Evolutionary conservation across 2,113 vertebrate species (phyloP).

Genomic region (Trinectes maculatus): DNA sequence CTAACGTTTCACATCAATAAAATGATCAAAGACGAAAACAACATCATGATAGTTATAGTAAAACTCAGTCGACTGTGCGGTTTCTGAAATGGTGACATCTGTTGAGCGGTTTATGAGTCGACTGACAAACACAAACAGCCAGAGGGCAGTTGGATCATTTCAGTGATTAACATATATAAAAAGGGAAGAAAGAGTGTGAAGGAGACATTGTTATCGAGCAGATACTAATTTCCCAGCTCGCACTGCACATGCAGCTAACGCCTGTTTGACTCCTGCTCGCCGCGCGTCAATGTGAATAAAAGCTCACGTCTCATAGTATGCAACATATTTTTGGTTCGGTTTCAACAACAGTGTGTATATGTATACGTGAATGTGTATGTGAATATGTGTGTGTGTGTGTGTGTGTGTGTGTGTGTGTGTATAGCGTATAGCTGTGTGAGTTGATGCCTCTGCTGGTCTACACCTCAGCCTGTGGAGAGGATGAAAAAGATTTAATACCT

Average conservation of each 20-base stretch:
- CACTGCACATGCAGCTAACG: not conserved
- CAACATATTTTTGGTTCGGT: too few relatives aligned
- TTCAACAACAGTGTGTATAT: not conserved
- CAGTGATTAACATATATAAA: constrained; percentile 18
- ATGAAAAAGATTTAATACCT: constrained; percentile 76
- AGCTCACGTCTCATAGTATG: too few relatives aligned
- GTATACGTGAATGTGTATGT: not conserved
- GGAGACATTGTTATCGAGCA: constrained; percentile 11
- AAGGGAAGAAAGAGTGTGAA: not conserved
- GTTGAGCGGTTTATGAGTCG: constrained; percentile 6
- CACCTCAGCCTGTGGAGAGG: constrained; percentile 61
- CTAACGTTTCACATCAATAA: constrained; percentile 11
- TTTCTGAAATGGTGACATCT: constrained; percentile 12
- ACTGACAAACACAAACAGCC: constrained; percentile 21
- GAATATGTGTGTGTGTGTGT: not conserved
- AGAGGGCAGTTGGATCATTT: constrained; percentile 1
- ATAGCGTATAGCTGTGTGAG: constrained; percentile 36
- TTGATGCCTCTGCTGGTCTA: constrained; percentile 55
- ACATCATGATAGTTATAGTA: not conserved
- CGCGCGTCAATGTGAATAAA: too few relatives aligned
- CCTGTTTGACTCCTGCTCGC: not conserved
- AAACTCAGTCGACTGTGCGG: constrained; percentile 15
- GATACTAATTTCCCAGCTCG: not conserved
- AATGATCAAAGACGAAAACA: constrained; percentile 6
- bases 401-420: constrained; percentile 29